Base-by-base conservation (phyloP, 2,113 vertebrate genomes). In the Clarias macrocephalus region DNA sequence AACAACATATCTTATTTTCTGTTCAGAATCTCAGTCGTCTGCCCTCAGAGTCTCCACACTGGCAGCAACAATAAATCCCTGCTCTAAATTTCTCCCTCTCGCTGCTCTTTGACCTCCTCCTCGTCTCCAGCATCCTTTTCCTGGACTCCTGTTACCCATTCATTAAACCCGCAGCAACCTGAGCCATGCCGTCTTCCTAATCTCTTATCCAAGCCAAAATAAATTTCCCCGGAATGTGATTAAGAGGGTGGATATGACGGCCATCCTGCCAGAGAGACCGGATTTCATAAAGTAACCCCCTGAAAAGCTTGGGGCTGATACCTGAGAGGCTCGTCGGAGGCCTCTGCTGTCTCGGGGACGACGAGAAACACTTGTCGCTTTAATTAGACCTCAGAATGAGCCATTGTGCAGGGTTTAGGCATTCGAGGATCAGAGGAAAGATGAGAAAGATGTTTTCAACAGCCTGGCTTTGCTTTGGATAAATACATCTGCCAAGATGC, bases 151-250 rank as follows among this genome's bases (percentile, higher is more conserved):
- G 62, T 83, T 87, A 87, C 86, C 10, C 16, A 42, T 77, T 87
- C 81, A 87, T 87, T 83, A 87, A 87, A 77, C 59, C 77, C 25
- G 52, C 81, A 37, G 86, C 37, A 83, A 83, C 80, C 60, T 8
- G 80, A 87, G 80, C 86, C 25, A 1, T 9, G 56, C 33, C n/a
- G 25, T 52, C 86, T 83, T 63, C 23, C 56, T 83, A 83, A 87
- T 87, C 86, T 87, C 86, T 83, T 66, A 87, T 87, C 60, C 86
- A 30, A 19, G 72, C 28, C 81, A 56, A 66, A 87, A 82, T 83
- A 77, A 87, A 87, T 87, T 87, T 81, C 70, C 18, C 81, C 25
- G 72, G 86, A 76, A 83, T 87, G 86, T 87, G 81, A 83, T 87
- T 87, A 83, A 84, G 48, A 83, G 60, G 59, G 42, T 54, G 80